Evolutionary conservation across 2,113 vertebrate genomes (phyloP), one percentile per base, ranked within the genome.

Genomic region (Onychostruthus taczanowskii): DNA sequence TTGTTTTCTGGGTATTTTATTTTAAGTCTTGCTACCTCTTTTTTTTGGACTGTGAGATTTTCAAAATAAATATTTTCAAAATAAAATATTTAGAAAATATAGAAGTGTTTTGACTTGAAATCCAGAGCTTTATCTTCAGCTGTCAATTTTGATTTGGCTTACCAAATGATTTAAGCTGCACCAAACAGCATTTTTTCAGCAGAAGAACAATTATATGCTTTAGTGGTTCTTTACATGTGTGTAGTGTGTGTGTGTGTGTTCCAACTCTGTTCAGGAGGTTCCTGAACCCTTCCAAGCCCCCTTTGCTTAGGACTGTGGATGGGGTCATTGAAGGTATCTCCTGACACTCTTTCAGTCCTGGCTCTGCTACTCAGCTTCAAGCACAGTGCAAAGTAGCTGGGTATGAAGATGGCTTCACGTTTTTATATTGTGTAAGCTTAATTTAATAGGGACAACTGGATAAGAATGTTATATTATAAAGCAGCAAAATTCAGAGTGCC

Each of bases 71-170:
- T 84, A 69, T 88, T 87, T 96, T 84, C 18, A 83, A 90, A 95
- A 70, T 41, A 79, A 85, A 94, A 75, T 43, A 1, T 70, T 81
- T 67, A 77, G 55, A 84, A 95, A 90, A 86, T 5, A 16, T 14
- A 55, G 35, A 81, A 87, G 47, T 53, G 4, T 63, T 95, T 86
- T 78, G 21, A 56, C 35, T 87, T 70, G 61, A 92, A 96, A 89
- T 91, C 31, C 44, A 41, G 68, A 75, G 27, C 44, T 86, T 84
- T 24, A n/a, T 47, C n/a, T 68, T 93, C 59, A 92, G 33, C 76
- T 72, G 55, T 93, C 83, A 88, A 21, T 59, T 89, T 81, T 81
- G 10, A 81, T 95, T 96, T 94, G 72, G 28, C 52, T 96, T 84
- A 67, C 61, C 24, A 55, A 88, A 66, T 74, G 2, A 81, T 81